Percentiles rank a stretch among this genome's conserved stretches.
These are phyloP conservation scores for Corythornis madagascariensis DNA, from an alignment of 2,113 vertebrate species.

Conservation along the genomic window DNA sequence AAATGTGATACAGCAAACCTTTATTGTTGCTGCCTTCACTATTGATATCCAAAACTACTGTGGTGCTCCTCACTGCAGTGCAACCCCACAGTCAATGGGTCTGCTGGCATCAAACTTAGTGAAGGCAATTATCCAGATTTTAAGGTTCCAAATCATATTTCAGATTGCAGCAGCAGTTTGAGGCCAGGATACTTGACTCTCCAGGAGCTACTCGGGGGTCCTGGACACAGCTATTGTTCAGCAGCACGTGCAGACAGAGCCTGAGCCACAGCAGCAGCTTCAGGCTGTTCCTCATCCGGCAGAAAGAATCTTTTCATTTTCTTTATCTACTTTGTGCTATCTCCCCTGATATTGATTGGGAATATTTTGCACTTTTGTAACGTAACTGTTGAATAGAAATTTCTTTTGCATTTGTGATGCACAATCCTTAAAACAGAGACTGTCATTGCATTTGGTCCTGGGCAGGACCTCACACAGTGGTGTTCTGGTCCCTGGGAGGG, in stretches of 20 bases:
- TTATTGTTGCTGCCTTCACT: background rate
- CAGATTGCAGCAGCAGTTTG: background rate
- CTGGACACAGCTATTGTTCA: background rate
- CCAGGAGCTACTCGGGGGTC: background rate
- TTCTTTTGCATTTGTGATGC: background rate
- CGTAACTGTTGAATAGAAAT: background rate
- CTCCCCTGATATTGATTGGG: background rate
- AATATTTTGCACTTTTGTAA: background rate
- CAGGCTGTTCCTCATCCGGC: background rate
- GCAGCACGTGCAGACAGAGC: background rate
- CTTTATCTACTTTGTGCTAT: background rate
- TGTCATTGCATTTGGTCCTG: accelerated
- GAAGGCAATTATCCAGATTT: background rate
- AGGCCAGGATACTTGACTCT: background rate
- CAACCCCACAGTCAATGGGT: background rate
- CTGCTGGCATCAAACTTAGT: background rate
- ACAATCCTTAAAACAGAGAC: background rate
- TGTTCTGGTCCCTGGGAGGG: accelerated
- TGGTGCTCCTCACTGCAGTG: background rate
- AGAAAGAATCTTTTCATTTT: background rate
- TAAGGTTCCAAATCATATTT: background rate
- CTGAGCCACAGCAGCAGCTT: background rate
- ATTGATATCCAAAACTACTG: background rate
- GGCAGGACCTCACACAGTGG: accelerated
- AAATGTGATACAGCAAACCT: background rate